These are phyloP conservation scores for Chouioia cunea DNA, from an alignment of 2,888 invertebrate genomes.

Conservation along the genomic window DNA sequence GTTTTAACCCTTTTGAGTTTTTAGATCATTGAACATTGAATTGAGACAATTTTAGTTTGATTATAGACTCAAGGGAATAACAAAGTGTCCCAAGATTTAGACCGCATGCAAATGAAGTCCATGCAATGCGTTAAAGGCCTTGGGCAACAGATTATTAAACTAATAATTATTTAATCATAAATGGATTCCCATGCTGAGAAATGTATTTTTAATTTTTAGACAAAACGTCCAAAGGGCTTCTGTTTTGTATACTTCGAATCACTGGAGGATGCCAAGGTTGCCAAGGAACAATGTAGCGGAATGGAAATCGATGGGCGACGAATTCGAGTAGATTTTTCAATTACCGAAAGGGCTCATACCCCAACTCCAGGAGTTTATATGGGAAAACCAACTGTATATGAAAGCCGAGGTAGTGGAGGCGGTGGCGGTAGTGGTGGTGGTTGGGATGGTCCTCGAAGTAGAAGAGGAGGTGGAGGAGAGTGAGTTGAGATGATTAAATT, in stretches of 20 bases:
- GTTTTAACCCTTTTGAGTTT: constrained; percentile 22
- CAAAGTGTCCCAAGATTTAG: constrained; percentile 63
- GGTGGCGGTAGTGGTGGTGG: constrained; percentile 68
- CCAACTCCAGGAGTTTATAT: constrained; percentile 98
- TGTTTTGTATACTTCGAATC: constrained; percentile 95
- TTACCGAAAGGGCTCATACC: constrained; percentile 95
- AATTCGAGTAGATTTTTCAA: constrained; percentile 95
- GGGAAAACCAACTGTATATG: constrained; percentile 85
- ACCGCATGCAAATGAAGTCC: constrained; percentile 58
- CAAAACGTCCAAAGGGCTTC: constrained; percentile 94
- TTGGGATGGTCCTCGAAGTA: constrained; percentile 63
- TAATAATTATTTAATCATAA: constrained; percentile 43
- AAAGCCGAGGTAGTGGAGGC: constrained; percentile 60
- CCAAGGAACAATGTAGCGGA: constrained; percentile 93
- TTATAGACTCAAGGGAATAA: constrained; percentile 51
- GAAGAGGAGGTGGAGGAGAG: constrained; percentile 76
- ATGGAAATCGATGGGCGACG: constrained; percentile 94
- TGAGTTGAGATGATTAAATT: constrained; percentile 50
- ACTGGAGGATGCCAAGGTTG: constrained; percentile 89
- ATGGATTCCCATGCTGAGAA: constrained; percentile 6
- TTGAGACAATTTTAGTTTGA: too few relatives aligned
- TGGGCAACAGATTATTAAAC: constrained; percentile 59
- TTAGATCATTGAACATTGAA: constrained; percentile 2
- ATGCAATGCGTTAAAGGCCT: constrained; percentile 64
- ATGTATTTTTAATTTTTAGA: constrained; percentile 71